phyloP scores from a whole-genome alignment of 1,140 invertebrate species.

The Conopomorpha cramerella region DNA sequence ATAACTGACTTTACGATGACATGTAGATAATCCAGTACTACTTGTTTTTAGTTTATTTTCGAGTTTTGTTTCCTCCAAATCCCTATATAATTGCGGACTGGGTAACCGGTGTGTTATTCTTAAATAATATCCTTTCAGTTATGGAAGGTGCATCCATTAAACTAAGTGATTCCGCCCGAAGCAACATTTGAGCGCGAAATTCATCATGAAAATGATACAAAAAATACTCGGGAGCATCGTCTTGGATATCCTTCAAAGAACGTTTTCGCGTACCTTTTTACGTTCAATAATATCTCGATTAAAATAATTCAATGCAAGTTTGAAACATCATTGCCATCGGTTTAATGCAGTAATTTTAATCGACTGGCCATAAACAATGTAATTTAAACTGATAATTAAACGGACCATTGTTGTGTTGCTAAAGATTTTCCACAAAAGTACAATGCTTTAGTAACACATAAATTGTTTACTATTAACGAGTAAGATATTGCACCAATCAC shows the following conservation, averaged over 20 bases:
- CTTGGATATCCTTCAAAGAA: not conserved
- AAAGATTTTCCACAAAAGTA: too few relatives aligned
- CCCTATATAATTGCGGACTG: too few relatives aligned
- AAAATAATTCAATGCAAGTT: too few relatives aligned
- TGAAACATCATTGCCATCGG: not conserved
- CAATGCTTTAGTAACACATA: too few relatives aligned
- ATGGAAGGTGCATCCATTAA: not conserved
- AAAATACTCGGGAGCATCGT: constrained; percentile 18
- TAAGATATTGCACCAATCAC: too few relatives aligned
- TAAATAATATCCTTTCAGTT: constrained; percentile 21
- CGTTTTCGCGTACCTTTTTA: not conserved
- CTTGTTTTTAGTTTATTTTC: constrained; percentile 21
- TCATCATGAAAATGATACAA: constrained; percentile 36
- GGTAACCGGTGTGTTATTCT: constrained; percentile 28
- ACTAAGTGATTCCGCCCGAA: constrained; percentile 11
- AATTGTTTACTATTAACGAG: too few relatives aligned
- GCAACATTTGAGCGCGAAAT: constrained; percentile 33
- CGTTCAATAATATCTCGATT: too few relatives aligned
- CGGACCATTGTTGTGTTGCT: too few relatives aligned
- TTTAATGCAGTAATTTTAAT: not conserved
- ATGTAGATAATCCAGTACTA: not conserved
- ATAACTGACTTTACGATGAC: not conserved
- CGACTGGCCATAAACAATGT: not conserved
- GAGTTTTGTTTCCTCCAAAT: too few relatives aligned
- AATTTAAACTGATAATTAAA: too few relatives aligned